phyloP scores from a whole-genome alignment of 2,113 vertebrate species.

The Notiomystis cincta region DNA sequence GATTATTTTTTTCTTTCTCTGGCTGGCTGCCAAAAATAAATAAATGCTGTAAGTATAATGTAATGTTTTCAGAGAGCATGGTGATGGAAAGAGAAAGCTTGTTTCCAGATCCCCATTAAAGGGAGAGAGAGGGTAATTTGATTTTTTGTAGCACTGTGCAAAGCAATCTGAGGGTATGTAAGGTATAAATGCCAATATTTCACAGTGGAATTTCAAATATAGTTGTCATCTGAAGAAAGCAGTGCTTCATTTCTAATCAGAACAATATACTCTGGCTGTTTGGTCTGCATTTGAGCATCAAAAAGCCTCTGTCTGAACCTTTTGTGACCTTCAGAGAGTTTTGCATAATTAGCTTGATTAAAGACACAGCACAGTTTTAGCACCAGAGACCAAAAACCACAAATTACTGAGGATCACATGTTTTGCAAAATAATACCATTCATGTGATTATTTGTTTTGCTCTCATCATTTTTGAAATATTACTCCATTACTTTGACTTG shows the following conservation, averaged over 20 bases:
- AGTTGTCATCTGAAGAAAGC: not conserved
- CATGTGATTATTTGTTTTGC: constrained; percentile 62
- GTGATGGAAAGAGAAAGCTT: constrained; percentile 33
- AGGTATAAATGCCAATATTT: not conserved
- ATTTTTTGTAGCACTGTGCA: not conserved
- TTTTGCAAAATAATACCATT: constrained; percentile 64
- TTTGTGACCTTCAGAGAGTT: constrained; percentile 54
- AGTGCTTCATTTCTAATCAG: not conserved
- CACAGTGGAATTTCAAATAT: not conserved
- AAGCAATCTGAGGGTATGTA: not conserved
- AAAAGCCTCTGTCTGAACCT: constrained; percentile 49
- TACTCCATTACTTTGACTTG: constrained; percentile 28
- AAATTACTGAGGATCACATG: constrained; percentile 46
- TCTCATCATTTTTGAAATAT: constrained; percentile 62
- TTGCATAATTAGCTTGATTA: constrained; percentile 67
- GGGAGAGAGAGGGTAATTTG: not conserved
- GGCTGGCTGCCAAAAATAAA: constrained; percentile 34
- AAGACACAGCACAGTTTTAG: constrained; percentile 61
- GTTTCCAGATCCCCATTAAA: constrained; percentile 15
- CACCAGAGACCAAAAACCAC: constrained; percentile 47
- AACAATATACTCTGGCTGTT: not conserved
- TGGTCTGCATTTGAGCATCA: constrained; percentile 23
- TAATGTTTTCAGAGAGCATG: constrained; percentile 60
- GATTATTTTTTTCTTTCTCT: not conserved
- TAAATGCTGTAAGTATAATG: constrained; percentile 63